Conservation (phyloP, 2,888 invertebrate genomes). For the Ophioninae sp. region DNA sequence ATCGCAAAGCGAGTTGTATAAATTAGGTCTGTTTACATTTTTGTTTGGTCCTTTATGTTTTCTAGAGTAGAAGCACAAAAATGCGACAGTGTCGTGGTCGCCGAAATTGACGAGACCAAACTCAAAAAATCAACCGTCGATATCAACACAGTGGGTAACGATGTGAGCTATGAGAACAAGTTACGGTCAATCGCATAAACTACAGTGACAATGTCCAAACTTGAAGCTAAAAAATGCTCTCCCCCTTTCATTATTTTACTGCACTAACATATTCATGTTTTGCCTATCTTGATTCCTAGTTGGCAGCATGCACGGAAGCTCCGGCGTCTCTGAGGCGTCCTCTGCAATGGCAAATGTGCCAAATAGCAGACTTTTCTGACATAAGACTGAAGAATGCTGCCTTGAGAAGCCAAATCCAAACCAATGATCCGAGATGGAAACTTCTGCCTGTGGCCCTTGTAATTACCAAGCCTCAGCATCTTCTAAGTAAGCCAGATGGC, state of each 20-base stretch:
- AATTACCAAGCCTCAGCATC: neutral
- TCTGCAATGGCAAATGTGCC: constrained; percentile 86
- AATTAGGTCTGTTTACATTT: neutral
- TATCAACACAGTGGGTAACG: constrained; percentile 69
- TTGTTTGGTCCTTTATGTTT: neutral
- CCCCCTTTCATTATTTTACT: too few relatives aligned
- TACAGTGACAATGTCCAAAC: neutral
- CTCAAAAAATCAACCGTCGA: constrained; percentile 69
- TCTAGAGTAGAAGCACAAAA: constrained; percentile 75
- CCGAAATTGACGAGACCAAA: constrained; percentile 70
- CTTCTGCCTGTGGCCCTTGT: constrained; percentile 53
- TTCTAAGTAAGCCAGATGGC: too few relatives aligned
- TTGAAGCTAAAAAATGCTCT: neutral
- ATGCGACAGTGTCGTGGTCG: constrained; percentile 76
- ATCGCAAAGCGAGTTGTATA: neutral
- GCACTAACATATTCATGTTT: neutral
- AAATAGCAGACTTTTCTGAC: constrained; percentile 86
- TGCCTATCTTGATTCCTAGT: constrained; percentile 71
- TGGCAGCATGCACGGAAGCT: constrained; percentile 81
- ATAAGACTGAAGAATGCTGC: constrained; percentile 83
- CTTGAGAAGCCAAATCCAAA: constrained; percentile 71
- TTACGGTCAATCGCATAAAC: neutral
- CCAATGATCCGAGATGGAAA: constrained; percentile 65
- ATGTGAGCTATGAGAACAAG: neutral
- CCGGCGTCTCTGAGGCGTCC: constrained; percentile 81